A percentile compares a stretch with the other conserved stretches of the same genome.
phyloP scores from a whole-genome alignment of 92 coral and sea anemone genomes.

The Montipora capitata region DNA sequence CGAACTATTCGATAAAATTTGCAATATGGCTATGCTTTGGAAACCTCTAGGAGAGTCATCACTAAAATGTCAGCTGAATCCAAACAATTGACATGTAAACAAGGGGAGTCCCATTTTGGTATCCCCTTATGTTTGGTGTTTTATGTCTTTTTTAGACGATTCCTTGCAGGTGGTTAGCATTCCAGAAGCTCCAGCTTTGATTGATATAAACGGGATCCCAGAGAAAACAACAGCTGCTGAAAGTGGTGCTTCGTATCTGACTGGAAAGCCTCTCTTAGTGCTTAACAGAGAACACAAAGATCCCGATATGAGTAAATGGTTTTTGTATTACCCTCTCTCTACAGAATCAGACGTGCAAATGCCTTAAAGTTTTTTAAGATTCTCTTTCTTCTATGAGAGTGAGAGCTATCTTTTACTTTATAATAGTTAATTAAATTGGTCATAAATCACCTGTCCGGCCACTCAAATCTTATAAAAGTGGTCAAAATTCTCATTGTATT shows the following conservation, averaged over 20 bases:
- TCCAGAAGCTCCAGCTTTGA: constrained; percentile 24
- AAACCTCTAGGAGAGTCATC: too few species aligned
- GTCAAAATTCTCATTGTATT: neutral
- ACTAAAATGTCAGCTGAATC: too few species aligned
- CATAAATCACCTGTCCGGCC: neutral
- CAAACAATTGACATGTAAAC: too few species aligned
- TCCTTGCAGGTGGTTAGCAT: constrained; percentile 15
- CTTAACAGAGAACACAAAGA: constrained; percentile 23
- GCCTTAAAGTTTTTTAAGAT: neutral
- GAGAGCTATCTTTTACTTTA: too few species aligned
- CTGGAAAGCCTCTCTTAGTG: constrained; percentile 49
- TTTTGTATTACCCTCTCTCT: constrained; percentile 46
- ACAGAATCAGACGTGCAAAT: constrained; percentile 37
- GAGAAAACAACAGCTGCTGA: constrained; percentile 53
- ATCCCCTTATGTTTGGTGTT: neutral
- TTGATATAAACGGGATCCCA: constrained; percentile 38
- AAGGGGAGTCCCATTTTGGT: too few species aligned
- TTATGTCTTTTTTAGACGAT: neutral
- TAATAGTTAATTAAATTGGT: too few species aligned
- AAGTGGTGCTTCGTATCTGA: constrained; percentile 40
- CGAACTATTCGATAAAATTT: too few species aligned
- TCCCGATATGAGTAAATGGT: constrained; percentile 42
- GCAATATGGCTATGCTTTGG: too few species aligned
- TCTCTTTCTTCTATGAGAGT: neutral
- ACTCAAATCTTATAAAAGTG: constrained; percentile 42